These are phyloP conservation scores for Verasper variegatus DNA, from an alignment of 2,113 vertebrate genomes.

Conservation along the genomic window DNA sequence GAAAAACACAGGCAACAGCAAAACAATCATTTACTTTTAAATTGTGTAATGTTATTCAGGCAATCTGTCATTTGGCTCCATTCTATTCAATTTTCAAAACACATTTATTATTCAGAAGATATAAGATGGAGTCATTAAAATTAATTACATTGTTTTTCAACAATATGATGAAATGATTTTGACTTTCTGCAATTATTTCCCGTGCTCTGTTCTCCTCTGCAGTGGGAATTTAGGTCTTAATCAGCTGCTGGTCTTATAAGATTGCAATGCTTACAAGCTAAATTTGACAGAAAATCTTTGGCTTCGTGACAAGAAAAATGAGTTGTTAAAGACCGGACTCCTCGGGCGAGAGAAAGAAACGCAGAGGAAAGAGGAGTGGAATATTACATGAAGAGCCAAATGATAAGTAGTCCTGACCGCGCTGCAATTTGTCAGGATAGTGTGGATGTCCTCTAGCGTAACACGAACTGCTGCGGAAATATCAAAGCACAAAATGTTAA, in stretches of 20 bases:
- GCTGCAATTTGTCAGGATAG: slow-evolving; percentile 16
- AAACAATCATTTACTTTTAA: slow-evolving; percentile 50
- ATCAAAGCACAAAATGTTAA: slow-evolving; percentile 1
- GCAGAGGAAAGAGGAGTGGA: slow-evolving; percentile 12
- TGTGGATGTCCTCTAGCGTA: background rate
- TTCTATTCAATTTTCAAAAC: slow-evolving; percentile 46
- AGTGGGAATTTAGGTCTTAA: slow-evolving; percentile 46
- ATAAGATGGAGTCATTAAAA: background rate
- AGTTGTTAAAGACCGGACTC: slow-evolving; percentile 18
- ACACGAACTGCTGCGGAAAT: slow-evolving; percentile 1
- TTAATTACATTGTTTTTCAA: slow-evolving; percentile 41
- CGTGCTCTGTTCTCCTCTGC: slow-evolving; percentile 10
- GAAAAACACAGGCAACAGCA: slow-evolving; percentile 27
- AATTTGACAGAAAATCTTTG: slow-evolving; percentile 63
- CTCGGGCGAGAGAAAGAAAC: slow-evolving; percentile 22
- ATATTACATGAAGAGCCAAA: slow-evolving; percentile 23
- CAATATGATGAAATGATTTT: slow-evolving; percentile 31
- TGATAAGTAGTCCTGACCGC: slow-evolving; percentile 14
- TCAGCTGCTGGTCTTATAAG: slow-evolving; percentile 29
- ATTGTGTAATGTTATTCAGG: slow-evolving; percentile 34
- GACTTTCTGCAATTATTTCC: slow-evolving; percentile 40
- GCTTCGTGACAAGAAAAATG: slow-evolving; percentile 41
- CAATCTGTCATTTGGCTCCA: slow-evolving; percentile 25
- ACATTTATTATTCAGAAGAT: slow-evolving; percentile 1
- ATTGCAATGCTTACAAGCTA: slow-evolving; percentile 39